Evolutionary conservation across 2,113 vertebrate genomes (phyloP).

Genomic region (Phaetusa simplex): DNA sequence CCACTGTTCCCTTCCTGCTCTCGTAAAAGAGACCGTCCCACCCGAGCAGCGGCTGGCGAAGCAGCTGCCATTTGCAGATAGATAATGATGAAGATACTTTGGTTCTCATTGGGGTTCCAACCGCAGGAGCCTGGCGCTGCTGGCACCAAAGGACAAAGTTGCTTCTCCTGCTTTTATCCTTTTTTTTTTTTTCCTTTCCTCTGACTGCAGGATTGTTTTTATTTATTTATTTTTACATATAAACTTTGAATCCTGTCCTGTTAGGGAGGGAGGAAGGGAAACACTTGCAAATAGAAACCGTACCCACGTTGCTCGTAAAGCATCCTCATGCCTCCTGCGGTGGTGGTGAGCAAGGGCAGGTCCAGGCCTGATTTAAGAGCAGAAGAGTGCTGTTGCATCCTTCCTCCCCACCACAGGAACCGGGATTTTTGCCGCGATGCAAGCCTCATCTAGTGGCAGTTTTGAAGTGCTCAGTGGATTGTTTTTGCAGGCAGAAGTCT

Average conservation of each 20-base stretch:
- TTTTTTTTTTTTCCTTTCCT: background rate
- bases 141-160: constrained; percentile 14
- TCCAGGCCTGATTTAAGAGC: background rate
- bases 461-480: background rate
- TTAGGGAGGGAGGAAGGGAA: background rate
- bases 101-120: constrained; percentile 22
- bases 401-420: background rate
- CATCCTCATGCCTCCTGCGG: background rate
- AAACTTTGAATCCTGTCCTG: background rate
- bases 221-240: background rate
- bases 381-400: background rate
- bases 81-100: constrained; percentile 11
- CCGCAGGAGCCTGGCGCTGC: background rate
- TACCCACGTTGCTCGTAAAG: background rate
- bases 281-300: background rate
- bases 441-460: background rate
- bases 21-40: background rate
- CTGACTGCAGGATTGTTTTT: background rate
- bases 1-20: constrained; percentile 41
- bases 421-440: background rate
- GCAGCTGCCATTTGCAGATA: constrained; percentile 8
- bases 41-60: background rate
- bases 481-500: background rate
- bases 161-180: background rate
- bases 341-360: background rate